Base-by-base conservation (phyloP, 2,797 vertebrate species). In the Balearica regulorum region DNA sequence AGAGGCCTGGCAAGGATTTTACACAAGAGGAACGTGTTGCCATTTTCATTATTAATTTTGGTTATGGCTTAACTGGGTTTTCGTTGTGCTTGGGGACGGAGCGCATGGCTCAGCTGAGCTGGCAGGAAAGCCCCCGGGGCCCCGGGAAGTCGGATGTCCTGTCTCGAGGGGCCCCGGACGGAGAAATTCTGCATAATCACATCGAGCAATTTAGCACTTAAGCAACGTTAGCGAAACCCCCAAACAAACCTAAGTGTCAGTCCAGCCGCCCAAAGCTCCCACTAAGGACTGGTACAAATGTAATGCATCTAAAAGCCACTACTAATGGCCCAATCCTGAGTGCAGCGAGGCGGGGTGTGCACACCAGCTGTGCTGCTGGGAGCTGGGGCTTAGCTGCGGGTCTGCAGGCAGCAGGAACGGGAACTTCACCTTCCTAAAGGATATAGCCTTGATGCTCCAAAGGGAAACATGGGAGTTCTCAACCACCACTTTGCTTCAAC, bases 151-250 rank as follows among this genome's bases (percentile, higher is more conserved):
- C 6, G 16, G 84, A 96, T 86, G 91, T 88, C 93, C 95, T 76
- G 78, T 96, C 97, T 96, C 81, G 86, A 25, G 60, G 89, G 95
- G 91, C 92, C 89, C 84, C 26, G 21, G 83, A 89, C 91, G 46
- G 93, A 97, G 95, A 96, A 97, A 97, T 96, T 96, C 96, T 94
- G 94, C 94, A 88, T 97, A 97, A 98, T 98, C 97, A 93, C 92
- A 94, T 70, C 28, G 79, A 97, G 96, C 96, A 96, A 98, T 97
- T 97, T 97, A 98, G 97, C 97, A 98, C 97, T 98, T 97, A 94
- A 97, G 97, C 78, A 97, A 97, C 2, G 80, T 94, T 94, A 92
- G 83, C 28, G 82, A 98, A 97, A 98, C 97, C 97, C 97, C 97
- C 96, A 96, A 96, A 97, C 97, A 97, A 95, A 96, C 94, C 94